Evolutionary conservation across 2,797 vertebrate species (phyloP), one percentile per base, ranked within the genome.

Genomic region (Alcedo quadribrachys): DNA sequence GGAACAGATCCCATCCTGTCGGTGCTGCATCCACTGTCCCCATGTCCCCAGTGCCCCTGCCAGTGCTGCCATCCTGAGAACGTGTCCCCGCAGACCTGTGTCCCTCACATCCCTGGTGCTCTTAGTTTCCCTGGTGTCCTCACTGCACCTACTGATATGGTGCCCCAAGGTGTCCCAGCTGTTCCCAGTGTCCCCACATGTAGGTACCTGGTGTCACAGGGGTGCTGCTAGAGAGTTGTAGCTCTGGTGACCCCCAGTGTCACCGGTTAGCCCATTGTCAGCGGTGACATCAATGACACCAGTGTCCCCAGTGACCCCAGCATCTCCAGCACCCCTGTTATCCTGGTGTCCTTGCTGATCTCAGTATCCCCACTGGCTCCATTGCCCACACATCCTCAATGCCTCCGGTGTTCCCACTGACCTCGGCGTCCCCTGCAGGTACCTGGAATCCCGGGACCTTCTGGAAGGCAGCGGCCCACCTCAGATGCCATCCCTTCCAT

Each of bases 361-460:
- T 32, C 55, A 57, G 4, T 33, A 19, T 33, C 32, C 32, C 54
- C 32, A 55, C 11, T 55, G n/a, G 32, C 54, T 32, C 53, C 30
- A 54, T 12, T n/a, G 53, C 12, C 54, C 54, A 21, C 55, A 35
- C 35, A 22, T 24, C 32, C 55, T 24, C 55, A 33, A 35, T 58
- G 32, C 22, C 32, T 35, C 55, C 22, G 25, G 55, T 24, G 14
- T 35, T 24, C 15, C 55, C 54, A 55, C 30, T 32, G 30, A 55
- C 54, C 55, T 58, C 54, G 22, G 19, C 33, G 10, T 57, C 54
- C 28, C 35, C 15, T n/a, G 35, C 75, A 93, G 93, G 43, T 93
- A 91, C 75, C 75, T 93, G 62, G 82, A 87, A 11, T 93, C 91
- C 28, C 85, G 89, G 6, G 75, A 85, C 2, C 91, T 93, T 3